Percentiles rank a stretch among this genome's conserved stretches.
Conservation (phyloP, 2,888 invertebrate genomes). For the Eristalis intricaria region DNA sequence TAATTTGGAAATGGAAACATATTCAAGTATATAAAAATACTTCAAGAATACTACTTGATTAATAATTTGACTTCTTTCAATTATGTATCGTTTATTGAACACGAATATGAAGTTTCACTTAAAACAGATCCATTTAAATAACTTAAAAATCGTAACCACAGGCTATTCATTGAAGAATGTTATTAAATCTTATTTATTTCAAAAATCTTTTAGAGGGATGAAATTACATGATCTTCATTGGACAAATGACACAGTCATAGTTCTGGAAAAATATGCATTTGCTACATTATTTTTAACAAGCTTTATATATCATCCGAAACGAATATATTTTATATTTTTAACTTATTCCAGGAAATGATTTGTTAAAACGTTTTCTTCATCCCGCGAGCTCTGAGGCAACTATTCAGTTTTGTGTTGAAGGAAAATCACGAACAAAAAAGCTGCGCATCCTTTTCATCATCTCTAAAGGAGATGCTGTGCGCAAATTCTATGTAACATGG, state of each 20-base stretch:
- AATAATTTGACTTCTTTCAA: no score
- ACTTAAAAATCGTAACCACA: background rate
- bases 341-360: slow-evolving; percentile 77
- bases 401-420: slow-evolving; percentile 74
- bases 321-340: slow-evolving; percentile 14
- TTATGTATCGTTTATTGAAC: no score
- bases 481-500: slow-evolving; percentile 35
- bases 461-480: slow-evolving; percentile 30
- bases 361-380: slow-evolving; percentile 82
- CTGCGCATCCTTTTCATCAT: slow-evolving; percentile 58
- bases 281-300: background rate
- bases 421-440: slow-evolving; percentile 48
- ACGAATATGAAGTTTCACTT: background rate
- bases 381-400: slow-evolving; percentile 82
- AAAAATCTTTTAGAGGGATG: background rate
- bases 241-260: no score
- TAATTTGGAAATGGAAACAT: no score
- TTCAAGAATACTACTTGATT: no score
- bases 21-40: no score
- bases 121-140: background rate
- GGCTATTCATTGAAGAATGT: background rate
- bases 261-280: background rate
- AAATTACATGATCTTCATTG: background rate
- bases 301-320: background rate
- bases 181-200: background rate